Evolutionary conservation across 2,888 invertebrate species (phyloP).

Genomic region (Ichneumoninae sp.): DNA sequence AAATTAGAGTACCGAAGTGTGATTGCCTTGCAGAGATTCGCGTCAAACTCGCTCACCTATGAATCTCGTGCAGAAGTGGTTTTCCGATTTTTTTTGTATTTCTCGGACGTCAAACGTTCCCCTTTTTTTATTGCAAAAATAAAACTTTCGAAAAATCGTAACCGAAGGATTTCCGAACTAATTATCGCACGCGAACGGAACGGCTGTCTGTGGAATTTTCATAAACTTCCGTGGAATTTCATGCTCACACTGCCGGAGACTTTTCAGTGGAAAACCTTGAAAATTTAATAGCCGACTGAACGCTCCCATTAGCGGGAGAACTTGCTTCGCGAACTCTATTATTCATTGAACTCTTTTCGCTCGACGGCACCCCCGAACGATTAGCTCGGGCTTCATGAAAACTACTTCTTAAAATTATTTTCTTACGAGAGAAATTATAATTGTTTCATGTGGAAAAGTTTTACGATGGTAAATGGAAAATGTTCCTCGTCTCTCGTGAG

Average conservation of each 20-base stretch:
- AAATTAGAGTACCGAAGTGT: constrained; percentile 56
- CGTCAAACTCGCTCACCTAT: constrained; percentile 11
- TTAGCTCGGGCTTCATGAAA: constrained; percentile 21
- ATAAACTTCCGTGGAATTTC: constrained; percentile 9
- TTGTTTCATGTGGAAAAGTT: constrained; percentile 29
- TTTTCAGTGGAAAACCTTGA: constrained; percentile 49
- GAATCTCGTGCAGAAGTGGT: constrained; percentile 19
- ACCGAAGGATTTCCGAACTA: background rate
- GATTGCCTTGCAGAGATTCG: constrained; percentile 56
- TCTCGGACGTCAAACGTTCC: background rate
- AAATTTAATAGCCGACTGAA: constrained; percentile 59
- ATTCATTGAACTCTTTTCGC: constrained; percentile 55
- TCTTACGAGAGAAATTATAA: constrained; percentile 23
- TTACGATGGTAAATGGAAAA: background rate
- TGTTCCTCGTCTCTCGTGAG: background rate
- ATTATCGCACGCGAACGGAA: background rate
- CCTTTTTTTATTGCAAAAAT: background rate
- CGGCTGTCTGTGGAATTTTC: constrained; percentile 13
- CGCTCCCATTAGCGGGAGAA: constrained; percentile 57
- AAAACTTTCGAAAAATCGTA: background rate
- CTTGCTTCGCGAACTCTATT: constrained; percentile 55
- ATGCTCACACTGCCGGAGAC: constrained; percentile 1
- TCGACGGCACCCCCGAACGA: constrained; percentile 37
- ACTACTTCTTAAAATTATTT: constrained; percentile 62
- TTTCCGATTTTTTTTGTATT: background rate